phyloP scores from a whole-genome alignment of 1,140 invertebrate genomes.

The Periplaneta americana region DNA sequence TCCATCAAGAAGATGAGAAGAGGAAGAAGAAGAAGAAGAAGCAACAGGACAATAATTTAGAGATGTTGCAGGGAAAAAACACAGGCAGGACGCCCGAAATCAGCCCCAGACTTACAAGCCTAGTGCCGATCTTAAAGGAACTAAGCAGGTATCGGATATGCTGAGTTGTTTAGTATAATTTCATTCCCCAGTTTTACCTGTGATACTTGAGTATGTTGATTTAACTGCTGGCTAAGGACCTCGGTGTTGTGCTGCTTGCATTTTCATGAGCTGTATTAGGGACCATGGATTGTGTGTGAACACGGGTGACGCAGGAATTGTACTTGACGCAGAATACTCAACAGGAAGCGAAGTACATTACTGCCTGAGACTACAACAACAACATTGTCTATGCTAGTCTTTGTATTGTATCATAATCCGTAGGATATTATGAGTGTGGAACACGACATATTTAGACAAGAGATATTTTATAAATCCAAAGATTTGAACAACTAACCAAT shows the following conservation, averaged over 20 bases:
- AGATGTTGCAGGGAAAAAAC: not conserved
- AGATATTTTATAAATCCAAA: constrained; percentile 18
- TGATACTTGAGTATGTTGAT: not conserved
- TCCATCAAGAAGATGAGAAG: not conserved
- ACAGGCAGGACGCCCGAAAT: not conserved
- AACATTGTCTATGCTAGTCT: constrained; percentile 16
- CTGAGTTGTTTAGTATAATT: not conserved
- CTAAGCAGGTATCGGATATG: not conserved
- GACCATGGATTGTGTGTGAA: not conserved
- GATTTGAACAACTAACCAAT: constrained; percentile 8
- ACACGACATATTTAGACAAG: not conserved
- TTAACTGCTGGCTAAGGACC: not conserved
- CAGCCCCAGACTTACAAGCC: not conserved
- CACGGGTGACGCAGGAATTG: not conserved
- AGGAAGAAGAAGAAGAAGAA: no score
- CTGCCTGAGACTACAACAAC: not conserved
- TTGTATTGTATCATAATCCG: constrained; percentile 15
- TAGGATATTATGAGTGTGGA: constrained; percentile 3
- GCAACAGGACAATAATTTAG: not conserved
- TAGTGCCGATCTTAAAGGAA: no score
- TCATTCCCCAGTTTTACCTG: not conserved
- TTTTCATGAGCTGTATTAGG: constrained; percentile 1
- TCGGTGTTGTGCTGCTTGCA: not conserved
- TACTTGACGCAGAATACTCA: no score
- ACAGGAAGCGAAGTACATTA: not conserved